Base-by-base conservation (phyloP, 2,113 vertebrate genomes). In the Callaeas wilsoni region DNA sequence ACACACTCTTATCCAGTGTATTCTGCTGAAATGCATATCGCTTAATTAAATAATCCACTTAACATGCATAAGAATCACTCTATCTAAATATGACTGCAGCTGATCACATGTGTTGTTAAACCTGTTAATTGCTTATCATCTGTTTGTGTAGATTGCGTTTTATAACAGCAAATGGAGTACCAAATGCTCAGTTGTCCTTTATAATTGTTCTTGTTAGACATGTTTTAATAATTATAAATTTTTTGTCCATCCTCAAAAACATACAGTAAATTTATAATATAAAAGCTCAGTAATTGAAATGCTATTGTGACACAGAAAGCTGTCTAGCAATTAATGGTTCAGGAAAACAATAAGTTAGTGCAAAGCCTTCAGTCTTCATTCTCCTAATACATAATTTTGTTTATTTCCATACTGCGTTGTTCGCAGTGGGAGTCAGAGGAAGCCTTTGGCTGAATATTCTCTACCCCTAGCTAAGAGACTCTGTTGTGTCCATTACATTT, bases 111-210 rank as follows among this genome's bases (percentile, higher is more conserved):
- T 92, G 53, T 46, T 81, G 55, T 84, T 95, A 88, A 93, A 67
- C 79, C 85, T 92, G 41, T 92, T 96, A 93, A 90, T 75, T 95
- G 73, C 77, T 75, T 90, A 79, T 91, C 49, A 81, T 67, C 75
- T 94, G 2, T 87, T 95, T 90, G 68, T 41, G 18, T 94, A 55
- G 46, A 63, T 33, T 69, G 41, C 6, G 0, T 90, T 96, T 87
- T 90, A 9, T 69, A 79, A 64, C 27, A 84, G 73, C 60, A 77
- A 87, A 71, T 4, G 8, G 42, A 84, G 23, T 37, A 52, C 27
- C 26, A 73, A 78, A 52, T 87, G 64, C 52, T 86, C 15, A 12
- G 22, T 74, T 84, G 35, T 87, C 52, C 26, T 94, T 80, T 70
- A 26, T 68, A 63, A 74, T 55, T 71, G 21, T 85, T 71, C 35